These are phyloP conservation scores for Caenorhabditis angaria DNA, from an alignment of 2,888 invertebrate genomes.

Conservation along the genomic window DNA sequence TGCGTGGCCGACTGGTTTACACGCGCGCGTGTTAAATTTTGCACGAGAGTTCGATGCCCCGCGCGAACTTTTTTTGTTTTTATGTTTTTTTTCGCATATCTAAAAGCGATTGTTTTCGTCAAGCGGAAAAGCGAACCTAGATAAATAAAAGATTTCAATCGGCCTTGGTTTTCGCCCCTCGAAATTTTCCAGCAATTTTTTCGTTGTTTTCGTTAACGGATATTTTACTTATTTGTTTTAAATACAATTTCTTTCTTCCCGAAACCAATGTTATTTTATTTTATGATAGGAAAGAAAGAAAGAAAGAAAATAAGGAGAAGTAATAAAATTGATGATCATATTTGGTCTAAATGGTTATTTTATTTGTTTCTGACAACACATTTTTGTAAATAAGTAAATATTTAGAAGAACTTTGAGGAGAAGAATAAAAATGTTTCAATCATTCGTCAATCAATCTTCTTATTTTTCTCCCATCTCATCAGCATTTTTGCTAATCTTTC, in stretches of 20 bases:
- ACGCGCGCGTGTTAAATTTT: too few relatives aligned
- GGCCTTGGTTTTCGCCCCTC: conserved; percentile 11
- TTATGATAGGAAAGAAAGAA: too few relatives aligned
- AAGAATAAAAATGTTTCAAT: not conserved
- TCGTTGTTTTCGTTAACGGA: too few relatives aligned
- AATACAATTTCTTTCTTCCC: not conserved
- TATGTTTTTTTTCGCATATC: conserved; percentile 1
- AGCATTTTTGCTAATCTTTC: too few relatives aligned
- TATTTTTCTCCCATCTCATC: too few relatives aligned
- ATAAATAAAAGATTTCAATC: conserved; percentile 17
- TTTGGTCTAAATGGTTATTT: not conserved
- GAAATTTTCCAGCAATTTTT: too few relatives aligned
- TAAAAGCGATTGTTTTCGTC: conserved; percentile 8
- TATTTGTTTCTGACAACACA: not conserved
- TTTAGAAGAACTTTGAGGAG: not conserved
- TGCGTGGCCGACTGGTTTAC: too few relatives aligned
- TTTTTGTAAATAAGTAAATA: not conserved
- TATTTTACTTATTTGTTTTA: not conserved
- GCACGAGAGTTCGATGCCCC: too few relatives aligned
- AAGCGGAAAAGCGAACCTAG: not conserved
- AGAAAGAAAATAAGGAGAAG: not conserved
- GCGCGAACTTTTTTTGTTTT: not conserved
- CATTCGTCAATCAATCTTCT: not conserved
- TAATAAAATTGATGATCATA: not conserved
- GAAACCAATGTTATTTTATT: not conserved